phyloP scores from a whole-genome alignment of 2,113 vertebrate genomes.

The Ctenodactylus gundi region DNA sequence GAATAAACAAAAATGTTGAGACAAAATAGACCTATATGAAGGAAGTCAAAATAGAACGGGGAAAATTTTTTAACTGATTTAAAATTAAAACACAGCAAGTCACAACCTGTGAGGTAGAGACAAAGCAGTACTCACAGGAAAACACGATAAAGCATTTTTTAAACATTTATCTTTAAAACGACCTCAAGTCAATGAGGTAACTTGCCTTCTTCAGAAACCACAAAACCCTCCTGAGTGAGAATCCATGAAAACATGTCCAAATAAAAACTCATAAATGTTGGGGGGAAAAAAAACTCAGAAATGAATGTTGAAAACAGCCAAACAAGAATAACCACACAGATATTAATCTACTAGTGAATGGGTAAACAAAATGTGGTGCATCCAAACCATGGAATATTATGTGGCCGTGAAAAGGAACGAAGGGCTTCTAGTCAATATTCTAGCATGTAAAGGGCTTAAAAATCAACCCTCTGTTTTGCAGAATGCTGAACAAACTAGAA shows the following conservation, averaged over 20 bases:
- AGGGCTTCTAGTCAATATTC: background rate
- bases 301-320: background rate
- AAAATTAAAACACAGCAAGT: background rate
- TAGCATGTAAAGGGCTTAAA: background rate
- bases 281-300: too few relatives aligned
- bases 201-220: background rate
- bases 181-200: background rate
- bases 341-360: rapidly evolving
- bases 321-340: background rate
- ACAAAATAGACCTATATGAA: background rate
- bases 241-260: background rate
- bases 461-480: background rate
- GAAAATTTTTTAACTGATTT: background rate
- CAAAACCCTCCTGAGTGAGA: background rate
- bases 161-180: background rate
- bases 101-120: background rate
- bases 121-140: background rate
- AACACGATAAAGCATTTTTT: too few relatives aligned
- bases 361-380: background rate
- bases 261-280: too few relatives aligned
- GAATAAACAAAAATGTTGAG: background rate
- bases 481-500: background rate
- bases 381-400: background rate
- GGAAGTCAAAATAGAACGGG: background rate
- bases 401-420: background rate